Conservation (phyloP, 2,797 vertebrate genomes). For the Avahi laniger region DNA sequence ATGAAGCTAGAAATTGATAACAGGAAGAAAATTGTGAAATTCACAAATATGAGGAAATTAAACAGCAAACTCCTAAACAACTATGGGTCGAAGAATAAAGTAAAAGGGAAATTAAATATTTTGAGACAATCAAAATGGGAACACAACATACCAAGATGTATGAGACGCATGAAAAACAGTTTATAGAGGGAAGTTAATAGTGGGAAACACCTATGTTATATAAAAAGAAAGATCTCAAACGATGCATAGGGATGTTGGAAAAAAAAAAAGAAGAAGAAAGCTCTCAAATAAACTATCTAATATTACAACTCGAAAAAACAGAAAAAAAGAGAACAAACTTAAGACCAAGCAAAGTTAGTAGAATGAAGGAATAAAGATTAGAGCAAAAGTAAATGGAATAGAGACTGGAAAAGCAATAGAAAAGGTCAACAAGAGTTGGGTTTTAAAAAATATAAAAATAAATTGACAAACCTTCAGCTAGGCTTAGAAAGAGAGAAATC, state of each 20-base stretch:
- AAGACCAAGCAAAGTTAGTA: background rate
- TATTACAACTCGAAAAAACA: background rate
- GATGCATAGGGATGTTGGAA: no score
- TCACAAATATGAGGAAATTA: background rate
- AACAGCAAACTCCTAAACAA: background rate
- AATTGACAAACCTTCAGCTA: background rate
- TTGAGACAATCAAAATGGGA: background rate
- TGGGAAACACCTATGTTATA: background rate
- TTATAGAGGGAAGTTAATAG: background rate
- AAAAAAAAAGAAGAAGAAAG: no score
- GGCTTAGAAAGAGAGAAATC: background rate
- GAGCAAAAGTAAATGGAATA: background rate
- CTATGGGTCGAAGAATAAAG: background rate
- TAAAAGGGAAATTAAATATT: background rate
- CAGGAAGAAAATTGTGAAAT: background rate
- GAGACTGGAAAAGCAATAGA: background rate
- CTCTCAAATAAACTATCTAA: no score
- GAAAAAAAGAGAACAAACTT: background rate
- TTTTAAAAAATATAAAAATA: background rate
- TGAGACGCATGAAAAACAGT: background rate
- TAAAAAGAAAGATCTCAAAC: background rate
- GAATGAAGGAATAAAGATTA: background rate
- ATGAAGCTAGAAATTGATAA: background rate
- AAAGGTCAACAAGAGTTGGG: background rate
- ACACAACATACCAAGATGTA: no score